Percentiles rank a stretch among this genome's conserved stretches.
phyloP scores from a whole-genome alignment of 2,888 invertebrate species.

The Phortica magna region DNA sequence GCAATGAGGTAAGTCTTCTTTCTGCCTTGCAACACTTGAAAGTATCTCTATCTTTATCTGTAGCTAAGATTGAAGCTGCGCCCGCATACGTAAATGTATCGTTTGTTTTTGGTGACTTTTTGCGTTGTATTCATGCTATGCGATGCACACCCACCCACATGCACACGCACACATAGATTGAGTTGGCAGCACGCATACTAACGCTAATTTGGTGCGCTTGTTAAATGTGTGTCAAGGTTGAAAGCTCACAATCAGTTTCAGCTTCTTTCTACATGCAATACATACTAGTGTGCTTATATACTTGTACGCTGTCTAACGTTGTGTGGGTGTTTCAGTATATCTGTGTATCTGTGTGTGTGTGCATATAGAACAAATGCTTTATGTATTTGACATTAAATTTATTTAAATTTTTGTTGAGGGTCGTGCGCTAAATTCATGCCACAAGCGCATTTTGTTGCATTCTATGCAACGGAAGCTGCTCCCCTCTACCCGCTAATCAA shows the following conservation, averaged over 20 bases:
- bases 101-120: background rate
- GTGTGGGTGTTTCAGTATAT: slow-evolving; percentile 29
- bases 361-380: slow-evolving; percentile 14
- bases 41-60: too few species aligned
- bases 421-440: background rate
- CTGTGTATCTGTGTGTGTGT: slow-evolving; percentile 41
- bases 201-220: slow-evolving; percentile 27
- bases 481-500: background rate
- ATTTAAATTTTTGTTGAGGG: slow-evolving; percentile 9
- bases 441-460: background rate
- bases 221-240: slow-evolving; percentile 40
- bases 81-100: background rate
- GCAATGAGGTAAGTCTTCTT: slow-evolving; percentile 84
- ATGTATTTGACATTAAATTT: background rate
- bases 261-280: background rate
- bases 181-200: slow-evolving; percentile 40
- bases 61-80: slow-evolving; percentile 7
- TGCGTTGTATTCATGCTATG: background rate
- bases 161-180: slow-evolving; percentile 24
- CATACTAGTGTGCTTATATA: background rate
- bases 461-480: background rate
- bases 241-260: slow-evolving; percentile 27
- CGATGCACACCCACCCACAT: background rate
- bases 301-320: slow-evolving; percentile 3
- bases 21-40: slow-evolving; percentile 6